Evolutionary conservation across 2,888 invertebrate genomes (phyloP).

Genomic region (Drosophila helvetica): DNA sequence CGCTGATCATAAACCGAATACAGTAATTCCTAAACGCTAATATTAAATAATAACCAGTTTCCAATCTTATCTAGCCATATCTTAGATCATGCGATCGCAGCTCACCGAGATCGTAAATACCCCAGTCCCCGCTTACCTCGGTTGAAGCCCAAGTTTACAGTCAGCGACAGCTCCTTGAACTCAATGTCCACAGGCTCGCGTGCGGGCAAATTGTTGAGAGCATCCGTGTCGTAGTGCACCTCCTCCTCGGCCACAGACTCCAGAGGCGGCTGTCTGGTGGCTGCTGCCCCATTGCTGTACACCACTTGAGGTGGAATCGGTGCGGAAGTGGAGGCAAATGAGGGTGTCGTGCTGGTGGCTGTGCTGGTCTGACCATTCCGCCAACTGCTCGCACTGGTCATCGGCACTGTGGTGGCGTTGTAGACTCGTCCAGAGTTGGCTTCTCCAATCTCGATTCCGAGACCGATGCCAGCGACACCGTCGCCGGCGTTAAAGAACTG

Average conservation of each 20-base stretch:
- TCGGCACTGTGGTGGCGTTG: conserved; percentile 74
- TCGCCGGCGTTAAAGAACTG: conserved; percentile 71
- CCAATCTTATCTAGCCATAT: conserved; percentile 74
- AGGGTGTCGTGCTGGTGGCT: conserved; percentile 20
- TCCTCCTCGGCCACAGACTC: conserved; percentile 64
- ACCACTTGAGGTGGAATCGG: conserved; percentile 2
- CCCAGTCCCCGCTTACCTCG: conserved; percentile 86
- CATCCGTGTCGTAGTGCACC: conserved; percentile 51
- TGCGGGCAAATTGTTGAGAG: conserved; percentile 82
- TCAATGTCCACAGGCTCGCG: conserved; percentile 88
- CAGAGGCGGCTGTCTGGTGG: conserved; percentile 43
- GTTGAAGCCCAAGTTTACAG: conserved; percentile 89
- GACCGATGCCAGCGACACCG: conserved; percentile 63
- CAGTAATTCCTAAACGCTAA: conserved; percentile 30
- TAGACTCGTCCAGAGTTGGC: conserved; percentile 66
- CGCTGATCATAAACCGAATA: conserved; percentile 53
- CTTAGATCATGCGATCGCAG: conserved; percentile 25
- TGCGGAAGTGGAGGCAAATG: conserved; percentile 7
- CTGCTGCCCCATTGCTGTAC: conserved; percentile 27
- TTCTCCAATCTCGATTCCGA: conserved; percentile 73
- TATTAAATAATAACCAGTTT: conserved; percentile 33
- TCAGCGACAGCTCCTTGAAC: conserved; percentile 90
- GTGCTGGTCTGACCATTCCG: conserved; percentile 50
- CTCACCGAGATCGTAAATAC: conserved; percentile 9
- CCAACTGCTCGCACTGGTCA: conserved; percentile 59